phyloP scores from a whole-genome alignment of 2,888 invertebrate genomes.

The Tiphia femorata region DNA sequence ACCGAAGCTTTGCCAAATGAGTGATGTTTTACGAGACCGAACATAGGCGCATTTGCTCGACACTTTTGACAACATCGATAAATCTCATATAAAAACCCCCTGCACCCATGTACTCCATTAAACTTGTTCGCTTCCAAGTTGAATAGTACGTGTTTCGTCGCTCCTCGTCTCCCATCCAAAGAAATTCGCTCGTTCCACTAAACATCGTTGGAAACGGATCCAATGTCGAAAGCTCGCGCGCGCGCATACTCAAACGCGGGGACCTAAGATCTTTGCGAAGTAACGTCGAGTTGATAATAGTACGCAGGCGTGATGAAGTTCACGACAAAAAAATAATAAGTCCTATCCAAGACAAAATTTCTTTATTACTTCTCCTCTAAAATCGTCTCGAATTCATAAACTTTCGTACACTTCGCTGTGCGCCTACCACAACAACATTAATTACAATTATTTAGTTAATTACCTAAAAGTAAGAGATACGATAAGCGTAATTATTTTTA shows the following conservation, averaged over 20 bases:
- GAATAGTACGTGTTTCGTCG: conserved; percentile 31
- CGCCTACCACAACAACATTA: conserved; percentile 69
- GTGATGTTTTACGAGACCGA: conserved; percentile 42
- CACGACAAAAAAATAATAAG: conserved; percentile 53
- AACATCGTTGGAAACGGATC: too few relatives aligned
- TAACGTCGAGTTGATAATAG: too few relatives aligned
- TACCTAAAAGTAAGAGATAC: conserved; percentile 68
- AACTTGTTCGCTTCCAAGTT: conserved; percentile 47
- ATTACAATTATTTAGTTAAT: conserved; percentile 68
- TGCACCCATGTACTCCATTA: conserved; percentile 50
- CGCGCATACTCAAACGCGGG: too few relatives aligned
- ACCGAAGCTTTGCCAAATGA: conserved; percentile 37
- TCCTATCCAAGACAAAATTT: conserved; percentile 67
- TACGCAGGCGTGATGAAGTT: conserved; percentile 42
- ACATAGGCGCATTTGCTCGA: conserved; percentile 43
- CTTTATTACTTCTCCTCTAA: conserved; percentile 66
- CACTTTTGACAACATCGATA: conserved; percentile 51
- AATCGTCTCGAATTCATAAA: conserved; percentile 64
- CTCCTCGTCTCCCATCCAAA: conserved; percentile 18
- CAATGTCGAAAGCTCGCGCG: too few relatives aligned
- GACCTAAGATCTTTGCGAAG: too few relatives aligned
- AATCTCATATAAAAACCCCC: conserved; percentile 53
- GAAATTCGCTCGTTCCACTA: conserved; percentile 41
- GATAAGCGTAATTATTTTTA: conserved; percentile 69
- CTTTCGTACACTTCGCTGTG: conserved; percentile 67